Evolutionary conservation across 2,888 invertebrate genomes (phyloP).

Genomic region (Diadegma fenestrale): DNA sequence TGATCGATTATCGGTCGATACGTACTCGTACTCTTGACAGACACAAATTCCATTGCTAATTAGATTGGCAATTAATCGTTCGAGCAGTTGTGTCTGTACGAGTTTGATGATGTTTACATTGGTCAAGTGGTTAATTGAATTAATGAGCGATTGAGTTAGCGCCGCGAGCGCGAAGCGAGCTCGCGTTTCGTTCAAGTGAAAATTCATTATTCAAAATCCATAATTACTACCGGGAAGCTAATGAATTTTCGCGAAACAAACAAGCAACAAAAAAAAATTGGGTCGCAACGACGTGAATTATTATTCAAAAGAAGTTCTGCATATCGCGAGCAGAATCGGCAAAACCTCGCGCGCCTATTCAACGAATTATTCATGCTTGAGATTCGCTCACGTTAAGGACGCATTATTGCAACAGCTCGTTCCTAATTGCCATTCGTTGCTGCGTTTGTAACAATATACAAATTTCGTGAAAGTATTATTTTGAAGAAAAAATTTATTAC

Average conservation of each 20-base stretch:
- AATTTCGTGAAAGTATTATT: constrained; percentile 14
- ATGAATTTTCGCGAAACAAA: background rate
- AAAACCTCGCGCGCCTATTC: background rate
- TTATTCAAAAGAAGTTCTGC: background rate
- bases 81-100: background rate
- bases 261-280: background rate
- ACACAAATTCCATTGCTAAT: constrained; percentile 35
- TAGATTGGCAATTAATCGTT: background rate
- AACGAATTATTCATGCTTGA: background rate
- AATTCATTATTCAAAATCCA: background rate
- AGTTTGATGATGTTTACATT: background rate
- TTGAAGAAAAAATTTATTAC: constrained; percentile 21
- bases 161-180: too few relatives aligned
- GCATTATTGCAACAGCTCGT: background rate
- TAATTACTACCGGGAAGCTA: background rate
- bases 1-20: constrained; percentile 73
- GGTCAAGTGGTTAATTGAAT: background rate
- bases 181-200: background rate
- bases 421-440: background rate
- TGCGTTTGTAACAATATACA: background rate
- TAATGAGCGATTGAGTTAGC: background rate
- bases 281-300: background rate
- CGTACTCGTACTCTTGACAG: constrained; percentile 69
- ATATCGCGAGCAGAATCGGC: background rate
- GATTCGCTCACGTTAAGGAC: background rate